Evolutionary conservation across 2,113 vertebrate genomes (phyloP).

Genomic region (Toxotes jaculatrix): DNA sequence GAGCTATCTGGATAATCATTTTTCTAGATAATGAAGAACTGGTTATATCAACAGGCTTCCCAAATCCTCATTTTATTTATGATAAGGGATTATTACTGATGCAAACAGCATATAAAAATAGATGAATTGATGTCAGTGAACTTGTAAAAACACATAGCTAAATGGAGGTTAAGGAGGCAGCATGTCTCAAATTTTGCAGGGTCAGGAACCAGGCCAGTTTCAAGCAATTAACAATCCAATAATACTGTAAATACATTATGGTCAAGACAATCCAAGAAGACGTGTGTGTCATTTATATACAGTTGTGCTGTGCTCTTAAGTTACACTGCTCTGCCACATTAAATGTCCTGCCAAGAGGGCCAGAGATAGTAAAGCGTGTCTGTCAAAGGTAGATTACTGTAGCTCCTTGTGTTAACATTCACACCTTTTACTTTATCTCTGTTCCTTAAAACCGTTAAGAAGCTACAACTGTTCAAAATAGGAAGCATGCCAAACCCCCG

Average conservation of each 20-base stretch:
- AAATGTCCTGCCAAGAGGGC: conserved; percentile 36
- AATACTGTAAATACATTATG: not conserved
- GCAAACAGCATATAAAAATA: not conserved
- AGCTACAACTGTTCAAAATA: not conserved
- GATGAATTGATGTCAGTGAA: not conserved
- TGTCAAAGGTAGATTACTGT: conserved; percentile 34
- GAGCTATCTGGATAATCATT: not conserved
- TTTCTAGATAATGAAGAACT: conserved; percentile 1
- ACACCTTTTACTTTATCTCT: conserved; percentile 21
- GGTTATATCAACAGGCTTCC: not conserved
- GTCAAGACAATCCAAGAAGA: not conserved
- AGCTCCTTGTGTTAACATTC: conserved; percentile 14
- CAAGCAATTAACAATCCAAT: conserved; percentile 9
- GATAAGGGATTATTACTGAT: not conserved
- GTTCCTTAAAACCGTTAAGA: not conserved
- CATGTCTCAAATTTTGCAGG: not conserved
- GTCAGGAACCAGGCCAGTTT: conserved; percentile 7
- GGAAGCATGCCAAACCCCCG: conserved; percentile 21
- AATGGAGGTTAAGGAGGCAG: not conserved
- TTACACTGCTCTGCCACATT: conserved; percentile 24
- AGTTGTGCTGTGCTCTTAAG: not conserved
- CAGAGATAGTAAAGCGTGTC: conserved; percentile 23
- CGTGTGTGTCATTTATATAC: not conserved
- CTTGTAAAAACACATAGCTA: not conserved
- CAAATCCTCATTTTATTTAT: not conserved